phyloP scores from a whole-genome alignment of 1,140 invertebrate genomes.

The Charaxes varanes region DNA sequence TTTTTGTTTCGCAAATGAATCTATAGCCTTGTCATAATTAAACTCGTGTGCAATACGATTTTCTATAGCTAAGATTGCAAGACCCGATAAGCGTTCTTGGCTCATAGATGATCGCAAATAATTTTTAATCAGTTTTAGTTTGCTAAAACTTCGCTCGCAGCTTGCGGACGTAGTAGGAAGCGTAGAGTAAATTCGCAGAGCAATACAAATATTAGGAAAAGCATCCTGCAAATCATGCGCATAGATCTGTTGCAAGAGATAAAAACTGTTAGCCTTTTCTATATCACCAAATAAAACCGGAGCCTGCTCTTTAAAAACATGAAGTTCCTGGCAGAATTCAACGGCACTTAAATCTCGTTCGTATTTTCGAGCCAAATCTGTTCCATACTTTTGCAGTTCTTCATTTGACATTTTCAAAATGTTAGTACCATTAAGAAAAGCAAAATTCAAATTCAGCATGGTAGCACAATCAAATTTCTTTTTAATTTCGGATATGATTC shows the following conservation, averaged over 20 bases:
- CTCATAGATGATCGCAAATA: constrained; percentile 22
- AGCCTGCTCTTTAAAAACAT: constrained; percentile 24
- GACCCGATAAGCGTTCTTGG: constrained; percentile 20
- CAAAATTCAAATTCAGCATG: constrained; percentile 18
- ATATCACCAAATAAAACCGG: constrained; percentile 19
- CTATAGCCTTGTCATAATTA: constrained; percentile 19
- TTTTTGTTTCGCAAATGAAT: constrained; percentile 21
- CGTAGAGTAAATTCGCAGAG: constrained; percentile 21
- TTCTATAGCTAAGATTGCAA: constrained; percentile 24
- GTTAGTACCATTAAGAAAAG: constrained; percentile 19
- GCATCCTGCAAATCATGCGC: constrained; percentile 22
- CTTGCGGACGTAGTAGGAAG: constrained; percentile 25
- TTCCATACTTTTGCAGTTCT: constrained; percentile 16
- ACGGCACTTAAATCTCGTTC: constrained; percentile 22
- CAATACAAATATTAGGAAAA: constrained; percentile 27
- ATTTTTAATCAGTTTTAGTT: constrained; percentile 20
- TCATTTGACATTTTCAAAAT: constrained; percentile 19
- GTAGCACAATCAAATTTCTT: constrained; percentile 21
- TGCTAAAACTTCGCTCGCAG: constrained; percentile 21
- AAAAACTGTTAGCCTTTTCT: constrained; percentile 24
- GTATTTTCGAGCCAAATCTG: constrained; percentile 17
- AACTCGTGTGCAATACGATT: constrained; percentile 21
- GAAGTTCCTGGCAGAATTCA: constrained; percentile 26
- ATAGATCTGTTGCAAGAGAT: constrained; percentile 26
- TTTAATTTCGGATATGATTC: constrained; percentile 25